These are phyloP conservation scores for Ectropis crepuscularia DNA, from an alignment of 2,888 invertebrate genomes.

Conservation along the genomic window DNA sequence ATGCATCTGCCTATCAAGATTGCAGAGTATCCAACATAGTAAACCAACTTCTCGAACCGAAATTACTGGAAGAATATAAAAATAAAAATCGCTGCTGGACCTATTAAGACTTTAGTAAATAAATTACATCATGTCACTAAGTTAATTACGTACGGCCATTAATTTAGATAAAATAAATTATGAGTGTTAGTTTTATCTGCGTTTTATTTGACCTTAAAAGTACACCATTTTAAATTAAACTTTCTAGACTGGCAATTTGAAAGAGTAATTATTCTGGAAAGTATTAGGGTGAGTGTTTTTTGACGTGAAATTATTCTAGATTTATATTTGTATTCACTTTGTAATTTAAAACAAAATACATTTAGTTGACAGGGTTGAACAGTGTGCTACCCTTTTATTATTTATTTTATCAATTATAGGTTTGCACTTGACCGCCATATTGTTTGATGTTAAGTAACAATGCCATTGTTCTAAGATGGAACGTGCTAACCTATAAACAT, in stretches of 20 bases:
- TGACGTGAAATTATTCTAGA: conserved; percentile 3
- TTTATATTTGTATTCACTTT: no score
- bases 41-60: conserved; percentile 47
- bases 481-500: no score
- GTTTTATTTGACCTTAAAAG: conserved; percentile 20
- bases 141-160: conserved; percentile 44
- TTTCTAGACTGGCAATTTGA: conserved; percentile 6
- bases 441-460: no score
- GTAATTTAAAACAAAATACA: no score
- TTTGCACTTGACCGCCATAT: no score
- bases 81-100: conserved; percentile 46
- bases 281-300: conserved; percentile 8
- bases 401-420: no score
- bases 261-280: conserved; percentile 13
- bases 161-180: conserved; percentile 36
- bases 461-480: no score
- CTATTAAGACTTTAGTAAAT: conserved; percentile 30
- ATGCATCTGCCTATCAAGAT: conserved; percentile 45
- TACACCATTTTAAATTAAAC: conserved; percentile 3
- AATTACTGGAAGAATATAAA: conserved; percentile 48
- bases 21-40: conserved; percentile 52
- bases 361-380: no score
- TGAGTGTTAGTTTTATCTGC: conserved; percentile 15
- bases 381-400: no score
- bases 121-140: conserved; percentile 23